Percentiles rank a stretch among this genome's conserved stretches.
Evolutionary conservation across 2,113 vertebrate genomes (phyloP).

Genomic region (Theristicus caerulescens): DNA sequence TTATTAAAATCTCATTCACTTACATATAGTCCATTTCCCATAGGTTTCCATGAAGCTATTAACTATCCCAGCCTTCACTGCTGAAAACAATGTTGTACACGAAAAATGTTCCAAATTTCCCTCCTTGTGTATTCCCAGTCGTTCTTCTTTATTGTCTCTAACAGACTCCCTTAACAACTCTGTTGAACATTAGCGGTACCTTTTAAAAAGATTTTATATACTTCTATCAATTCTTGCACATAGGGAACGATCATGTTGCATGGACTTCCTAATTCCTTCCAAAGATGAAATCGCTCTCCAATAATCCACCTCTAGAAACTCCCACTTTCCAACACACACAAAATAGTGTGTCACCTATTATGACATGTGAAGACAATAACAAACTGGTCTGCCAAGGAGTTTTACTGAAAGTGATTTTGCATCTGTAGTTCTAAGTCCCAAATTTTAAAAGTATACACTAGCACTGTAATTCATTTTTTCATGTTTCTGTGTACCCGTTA

Average conservation of each 20-base stretch:
- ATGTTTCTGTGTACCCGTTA: neutral
- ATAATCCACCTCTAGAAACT: neutral
- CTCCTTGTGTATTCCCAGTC: neutral
- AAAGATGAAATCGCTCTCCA: neutral
- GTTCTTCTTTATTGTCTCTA: neutral
- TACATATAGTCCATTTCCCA: neutral
- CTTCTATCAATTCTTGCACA: neutral
- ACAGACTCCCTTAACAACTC: neutral
- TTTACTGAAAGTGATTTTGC: neutral
- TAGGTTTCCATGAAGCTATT: neutral
- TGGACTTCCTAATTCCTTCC: neutral
- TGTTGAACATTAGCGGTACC: neutral
- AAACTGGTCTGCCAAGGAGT: neutral
- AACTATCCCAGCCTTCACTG: neutral
- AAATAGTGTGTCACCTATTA: neutral
- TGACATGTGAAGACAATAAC: neutral
- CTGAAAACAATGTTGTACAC: neutral
- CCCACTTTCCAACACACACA: neutral
- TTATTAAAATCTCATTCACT: neutral
- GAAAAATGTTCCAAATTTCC: neutral
- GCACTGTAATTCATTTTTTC: neutral
- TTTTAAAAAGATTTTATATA: neutral
- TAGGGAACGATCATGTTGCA: neutral
- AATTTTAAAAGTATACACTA: neutral
- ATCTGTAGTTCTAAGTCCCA: neutral